A percentile compares a stretch with the other conserved stretches of the same genome.
Evolutionary conservation across 1,140 invertebrate genomes (phyloP).

Genomic region (Drosophila lacertosa): DNA sequence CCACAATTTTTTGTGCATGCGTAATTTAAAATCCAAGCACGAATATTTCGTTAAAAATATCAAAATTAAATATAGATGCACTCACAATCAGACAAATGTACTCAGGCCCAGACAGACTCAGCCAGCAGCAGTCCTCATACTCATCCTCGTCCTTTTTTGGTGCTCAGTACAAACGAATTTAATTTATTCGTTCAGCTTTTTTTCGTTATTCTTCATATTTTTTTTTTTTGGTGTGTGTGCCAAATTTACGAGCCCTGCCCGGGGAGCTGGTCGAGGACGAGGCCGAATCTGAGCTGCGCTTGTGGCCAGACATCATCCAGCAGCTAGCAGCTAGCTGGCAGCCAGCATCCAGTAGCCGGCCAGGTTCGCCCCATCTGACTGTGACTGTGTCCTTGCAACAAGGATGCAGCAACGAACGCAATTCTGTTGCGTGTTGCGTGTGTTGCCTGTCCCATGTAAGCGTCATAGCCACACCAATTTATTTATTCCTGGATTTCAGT

Average conservation of each 20-base stretch:
- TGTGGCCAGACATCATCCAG: constrained; percentile 28
- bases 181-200: constrained; percentile 76
- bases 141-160: constrained; percentile 37
- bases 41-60: constrained; percentile 68
- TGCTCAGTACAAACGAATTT: constrained; percentile 67
- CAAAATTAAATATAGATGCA: constrained; percentile 73
- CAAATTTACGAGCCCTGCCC: constrained; percentile 65
- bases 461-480: constrained; percentile 81
- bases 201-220: not conserved
- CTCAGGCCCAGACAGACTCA: constrained; percentile 22
- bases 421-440: constrained; percentile 14
- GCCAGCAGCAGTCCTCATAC: constrained; percentile 7
- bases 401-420: constrained; percentile 41
- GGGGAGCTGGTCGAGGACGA: constrained; percentile 15
- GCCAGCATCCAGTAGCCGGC: constrained; percentile 12
- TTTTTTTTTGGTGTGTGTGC: constrained; percentile 42
- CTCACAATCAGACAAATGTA: constrained; percentile 56
- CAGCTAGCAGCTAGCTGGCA: constrained; percentile 27
- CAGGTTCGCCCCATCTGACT: constrained; percentile 11
- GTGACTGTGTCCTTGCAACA: constrained; percentile 60
- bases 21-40: constrained; percentile 66
- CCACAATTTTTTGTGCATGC: constrained; percentile 24
- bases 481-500: constrained; percentile 80
- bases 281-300: constrained; percentile 23
- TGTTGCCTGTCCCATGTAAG: constrained; percentile 50